phyloP scores from a whole-genome alignment of 1,140 invertebrate genomes.

The Gyrodactylus bullatarudis region DNA sequence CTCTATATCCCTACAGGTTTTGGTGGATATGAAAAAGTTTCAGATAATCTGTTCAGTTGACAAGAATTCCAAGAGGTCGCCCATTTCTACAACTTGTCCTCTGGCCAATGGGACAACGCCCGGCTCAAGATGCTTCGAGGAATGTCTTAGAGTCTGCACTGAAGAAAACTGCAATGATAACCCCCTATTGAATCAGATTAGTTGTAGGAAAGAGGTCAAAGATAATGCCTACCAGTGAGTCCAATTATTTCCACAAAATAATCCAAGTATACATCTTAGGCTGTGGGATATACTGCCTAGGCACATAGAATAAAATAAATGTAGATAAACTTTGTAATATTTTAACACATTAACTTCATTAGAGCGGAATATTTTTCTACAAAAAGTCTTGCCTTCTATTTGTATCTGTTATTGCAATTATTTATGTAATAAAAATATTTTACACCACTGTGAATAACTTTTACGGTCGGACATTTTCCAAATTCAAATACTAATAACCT shows the following conservation, averaged over 20 bases:
- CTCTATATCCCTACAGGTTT: no score
- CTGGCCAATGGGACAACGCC: background rate
- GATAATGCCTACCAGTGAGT: background rate
- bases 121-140: background rate
- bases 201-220: background rate
- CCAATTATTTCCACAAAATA: no score
- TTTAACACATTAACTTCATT: background rate
- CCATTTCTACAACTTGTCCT: background rate
- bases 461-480: no score
- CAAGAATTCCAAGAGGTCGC: background rate
- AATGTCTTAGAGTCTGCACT: background rate
- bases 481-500: no score
- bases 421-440: no score
- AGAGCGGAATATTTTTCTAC: no score
- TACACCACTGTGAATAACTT: no score
- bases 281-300: no score
- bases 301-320: background rate
- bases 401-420: no score
- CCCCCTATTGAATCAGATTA: background rate
- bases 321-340: background rate
- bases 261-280: no score
- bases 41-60: background rate
- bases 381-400: no score
- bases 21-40: background rate
- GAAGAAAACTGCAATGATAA: background rate